A percentile compares a stretch with the other conserved stretches of the same genome.
phyloP scores from a whole-genome alignment of 2,113 vertebrate species.

The Mixornis gularis region DNA sequence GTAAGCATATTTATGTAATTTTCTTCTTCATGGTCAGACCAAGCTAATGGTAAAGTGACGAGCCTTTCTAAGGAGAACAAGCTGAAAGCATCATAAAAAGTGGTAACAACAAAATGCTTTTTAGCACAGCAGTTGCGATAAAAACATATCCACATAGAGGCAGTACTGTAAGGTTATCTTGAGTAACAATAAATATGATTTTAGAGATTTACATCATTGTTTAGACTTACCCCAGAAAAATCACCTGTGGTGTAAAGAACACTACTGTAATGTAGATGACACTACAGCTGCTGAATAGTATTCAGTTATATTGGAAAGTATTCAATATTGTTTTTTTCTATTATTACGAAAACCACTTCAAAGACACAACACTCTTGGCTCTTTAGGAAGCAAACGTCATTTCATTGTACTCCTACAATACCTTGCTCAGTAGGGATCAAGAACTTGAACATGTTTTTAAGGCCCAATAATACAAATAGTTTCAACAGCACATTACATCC shows the following conservation, averaged over 20 bases:
- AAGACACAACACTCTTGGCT: background rate
- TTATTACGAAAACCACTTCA: slow-evolving; percentile 5
- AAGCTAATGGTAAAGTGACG: background rate
- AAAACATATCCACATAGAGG: background rate
- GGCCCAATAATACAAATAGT: background rate
- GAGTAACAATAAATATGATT: background rate
- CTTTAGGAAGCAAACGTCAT: background rate
- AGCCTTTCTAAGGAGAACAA: background rate
- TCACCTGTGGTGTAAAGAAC: background rate
- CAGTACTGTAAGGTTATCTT: background rate
- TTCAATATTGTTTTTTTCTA: background rate
- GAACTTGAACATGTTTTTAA: background rate
- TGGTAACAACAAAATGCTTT: background rate
- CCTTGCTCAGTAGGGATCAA: background rate
- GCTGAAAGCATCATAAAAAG: background rate
- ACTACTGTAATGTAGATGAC: background rate
- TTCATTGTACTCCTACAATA: background rate
- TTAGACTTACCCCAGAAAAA: background rate
- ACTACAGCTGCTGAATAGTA: background rate
- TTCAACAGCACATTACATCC: background rate
- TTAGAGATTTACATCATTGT: background rate
- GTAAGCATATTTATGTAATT: background rate
- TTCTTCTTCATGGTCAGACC: background rate
- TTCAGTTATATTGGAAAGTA: background rate
- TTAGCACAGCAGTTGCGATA: background rate